Base-by-base conservation (phyloP, 2,797 vertebrate genomes). In the Enteromius argenteus region DNA sequence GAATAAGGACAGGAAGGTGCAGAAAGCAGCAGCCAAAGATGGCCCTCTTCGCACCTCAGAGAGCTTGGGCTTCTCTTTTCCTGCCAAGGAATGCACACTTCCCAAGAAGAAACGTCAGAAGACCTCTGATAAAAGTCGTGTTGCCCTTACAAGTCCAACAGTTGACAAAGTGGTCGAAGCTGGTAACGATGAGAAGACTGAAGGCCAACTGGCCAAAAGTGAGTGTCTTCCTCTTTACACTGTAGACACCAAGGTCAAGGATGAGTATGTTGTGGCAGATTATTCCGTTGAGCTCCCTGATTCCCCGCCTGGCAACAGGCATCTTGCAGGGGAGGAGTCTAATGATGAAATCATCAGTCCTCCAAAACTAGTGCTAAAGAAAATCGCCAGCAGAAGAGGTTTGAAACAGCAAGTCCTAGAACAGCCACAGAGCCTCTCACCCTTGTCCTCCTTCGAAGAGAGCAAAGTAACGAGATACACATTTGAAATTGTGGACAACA, bases 71-170 rank as follows among this genome's bases (percentile, higher is more conserved):
- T 96, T 96, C 91, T 91, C 96, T 32, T 94, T 96, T n/a, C 92
- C 96, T 85, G 85, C 95, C 91, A 99, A 98, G 94, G 98, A 99
- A 90, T 97, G 95, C 90, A 94, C 95, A 51, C 94, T 97, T 93
- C 97, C 97, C 90, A 99, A 98, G 96, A 99, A 99, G 90, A 99
- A 99, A 87, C 96, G 96, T 44, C 97, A 98, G 88, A 99, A 99
- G 93, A 92, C 93, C 77, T 88, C 93, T 0, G 97, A 99, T 85
- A 99, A 97, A 90, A 83, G 76, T 67, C 96, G 95, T 85, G 94
- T 91, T 44, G 84, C 77, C 13, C 89, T 89, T n/a, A 85, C 92
- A 37, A 90, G 91, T 27, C 21, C 90, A 30, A 84, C 86, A 60
- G 13, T 82, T 1, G 81, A 79, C 62, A 94, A 88, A 84, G 79